Evolutionary conservation across 2,888 invertebrate species (phyloP), one percentile per base, ranked within the genome.

Genomic region (Andrena haemorrhoa): DNA sequence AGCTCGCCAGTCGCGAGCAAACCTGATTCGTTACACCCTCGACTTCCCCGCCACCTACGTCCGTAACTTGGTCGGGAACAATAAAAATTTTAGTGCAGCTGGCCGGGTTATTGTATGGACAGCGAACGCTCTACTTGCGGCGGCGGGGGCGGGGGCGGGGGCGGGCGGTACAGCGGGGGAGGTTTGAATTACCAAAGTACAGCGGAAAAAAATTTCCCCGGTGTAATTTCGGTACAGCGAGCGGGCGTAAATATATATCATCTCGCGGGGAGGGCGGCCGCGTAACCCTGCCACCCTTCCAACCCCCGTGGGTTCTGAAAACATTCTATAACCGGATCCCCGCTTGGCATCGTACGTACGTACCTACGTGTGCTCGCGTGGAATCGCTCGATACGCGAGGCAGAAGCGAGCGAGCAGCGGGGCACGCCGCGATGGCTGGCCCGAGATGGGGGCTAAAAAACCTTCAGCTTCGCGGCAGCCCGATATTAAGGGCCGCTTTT

Each of bases 401-500:
- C 7, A 33, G 29, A 10, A 56, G 23, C 56, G 56, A 56, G 56
- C 23, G 12, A 41, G 16, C 41, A n/a, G 16, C 41, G 10, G 23
- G 23, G 12, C 23, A 10, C 56, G 23, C 10, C n/a, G 10, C 35
- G 41, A 23, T 49, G 41, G 41, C 60, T 56, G 56, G 56, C 56
- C 26, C 56, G 10, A 20, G 53, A 41, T 16, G 56, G 56, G 56
- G 41, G 73, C 65, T 65, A 68, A 82, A 75, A 77, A 82, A 80
- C 71, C 79, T 66, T 82, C 69, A 60, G 82, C 74, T 71, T 60
- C 68, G 23, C 85, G 65, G 81, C 84, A 75, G 77, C 72, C 83
- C 78, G 89, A 89, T 89, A 90, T 90, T 90, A 90, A 90, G 89
- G 85, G 84, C 81, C 70, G 83, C 87, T 90, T 89, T 90, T 88